Base-by-base conservation (phyloP, 2,113 vertebrate genomes). In the Coptodon bakossiorum region DNA sequence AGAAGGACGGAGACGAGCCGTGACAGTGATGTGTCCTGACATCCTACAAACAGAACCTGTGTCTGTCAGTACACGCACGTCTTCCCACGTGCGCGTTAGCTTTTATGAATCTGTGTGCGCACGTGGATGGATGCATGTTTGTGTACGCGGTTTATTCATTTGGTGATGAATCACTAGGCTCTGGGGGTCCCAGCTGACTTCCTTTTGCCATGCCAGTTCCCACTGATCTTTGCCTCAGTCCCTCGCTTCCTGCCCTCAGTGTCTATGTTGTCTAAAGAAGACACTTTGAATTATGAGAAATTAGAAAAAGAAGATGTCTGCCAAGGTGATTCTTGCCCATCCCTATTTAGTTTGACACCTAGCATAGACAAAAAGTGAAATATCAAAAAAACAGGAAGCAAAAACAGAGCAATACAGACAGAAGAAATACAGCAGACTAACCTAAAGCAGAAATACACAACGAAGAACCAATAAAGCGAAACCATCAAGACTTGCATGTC, bases 131-230 rank as follows among this genome's bases (percentile, higher is more conserved):
- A 54, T 63, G 68, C 48, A 11, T 76, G 81, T 66, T 61, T 83
- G 52, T 68, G 56, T 76, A 9, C 6, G 90, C 54, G 8, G 27
- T 90, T 90, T 91, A 89, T 92, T 93, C 80, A 89, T 92, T 88
- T 83, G 73, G 40, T 80, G 50, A 89, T 94, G 93, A 95, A 90
- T 93, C 92, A 93, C 91, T 80, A 17, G 31, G 88, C 89, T 91
- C 90, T 89, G 90, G 83, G 93, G 92, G 89, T 89, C 88, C 89
- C 61, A 13, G 73, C 84, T 92, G 90, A 93, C 87, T 91, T 92
- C 85, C 87, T 85, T 68, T 92, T 79, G 79, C 89, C 83, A 87
- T 85, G 89, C 92, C 89, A 88, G 90, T 88, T 90, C 87, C 86
- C 76, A 92, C 90, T 91, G 90, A 90, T 93, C 88, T 87, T 87